Base-by-base conservation (phyloP, 2,113 vertebrate genomes). In the human region DNA sequence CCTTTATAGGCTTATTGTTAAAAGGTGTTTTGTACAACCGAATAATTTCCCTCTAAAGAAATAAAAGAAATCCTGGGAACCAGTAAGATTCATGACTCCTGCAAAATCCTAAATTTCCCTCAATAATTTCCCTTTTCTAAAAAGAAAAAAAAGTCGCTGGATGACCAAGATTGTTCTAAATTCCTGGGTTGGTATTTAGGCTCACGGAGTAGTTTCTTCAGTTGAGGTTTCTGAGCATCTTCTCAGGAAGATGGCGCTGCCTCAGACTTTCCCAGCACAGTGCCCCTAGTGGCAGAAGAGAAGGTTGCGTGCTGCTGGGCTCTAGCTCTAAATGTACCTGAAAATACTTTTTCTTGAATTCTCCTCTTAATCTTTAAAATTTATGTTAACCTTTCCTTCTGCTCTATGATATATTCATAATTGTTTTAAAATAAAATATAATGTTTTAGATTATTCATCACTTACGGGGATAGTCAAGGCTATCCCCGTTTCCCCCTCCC, bases 21-120 rank as follows among this genome's bases (percentile, higher is more conserved):
- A 64, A 64, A 64, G 27, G 20, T 35, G 9, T 57, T 94, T 88
- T 88, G 32, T 35, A 25, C 14, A 55, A 88, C 20, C 23, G n/a
- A 80, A 89, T 55, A 80, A 92, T 73, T 89, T 43, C 70, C 17
- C n/a, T 92, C 17, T 79, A 45, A 64, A 84, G 59, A 94, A 87
- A 80, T 52, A 81, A 92, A 80, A 92, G 40, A 86, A 96, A 86
- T 82, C n/a, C 64, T 80, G 57, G 72, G 72, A 75, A 93, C 20
- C 73, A 68, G 20, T 64, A 72, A 61, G 84, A 82, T 92, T 76
- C 73, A 32, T 30, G 73, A 89, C 16, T 61, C 43, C 86, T 66
- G 52, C 18, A 48, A 84, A 96, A 30, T 50, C n/a, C 23, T 38
- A 91, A 38, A 52, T 76, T 93, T 68, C 66, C 64, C 81, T 22